Evolutionary conservation across 2,113 vertebrate species (phyloP), one percentile per base, ranked within the genome.

Genomic region (human): DNA sequence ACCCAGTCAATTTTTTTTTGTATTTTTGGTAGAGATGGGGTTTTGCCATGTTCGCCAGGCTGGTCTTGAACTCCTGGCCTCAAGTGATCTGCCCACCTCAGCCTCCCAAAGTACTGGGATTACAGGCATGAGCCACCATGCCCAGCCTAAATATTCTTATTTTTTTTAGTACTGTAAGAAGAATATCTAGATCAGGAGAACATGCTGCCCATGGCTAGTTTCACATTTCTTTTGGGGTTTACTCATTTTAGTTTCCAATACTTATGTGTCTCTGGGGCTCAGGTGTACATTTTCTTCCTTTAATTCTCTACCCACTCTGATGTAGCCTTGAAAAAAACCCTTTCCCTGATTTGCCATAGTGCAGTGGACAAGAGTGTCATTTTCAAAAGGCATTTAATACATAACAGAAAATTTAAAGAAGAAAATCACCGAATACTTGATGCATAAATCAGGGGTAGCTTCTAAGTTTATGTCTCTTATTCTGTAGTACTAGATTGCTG

Each of bases 381-480:
- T 96, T 83, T 88, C 70, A 66, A 94, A 94, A 89, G 38, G 11
- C 68, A 91, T 9, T 89, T 83, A 50, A 17, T n/a, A 75, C 43
- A 27, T 45, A 70, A 55, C 8, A 89, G 23, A 68, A 48, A 81
- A 73, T 40, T 68, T 64, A 68, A 70, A 83, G 66, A 88, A 75
- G 45, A 72, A 23, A 52, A 80, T 32, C 87, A 80, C 6, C 45
- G 43, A 72, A 23, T 13, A 22, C n/a, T 55, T 61, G n/a, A 88
- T 35, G 59, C 43, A 6, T 35, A 17, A 83, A 35, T 38, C 1
- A 9, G 61, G 32, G 38, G 40, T 72, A 45, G 30, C 32, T 73
- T 83, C 66, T 38, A 16, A 30, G 8, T n/a, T 13, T 32, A 25
- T 32, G n/a, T 43, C 72, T 90, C 78, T 55, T 25, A 59, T 52